Percentiles rank a stretch among this genome's conserved stretches.
phyloP scores from a whole-genome alignment of 2,888 invertebrate genomes.

The Psylliodes chrysocephalus region DNA sequence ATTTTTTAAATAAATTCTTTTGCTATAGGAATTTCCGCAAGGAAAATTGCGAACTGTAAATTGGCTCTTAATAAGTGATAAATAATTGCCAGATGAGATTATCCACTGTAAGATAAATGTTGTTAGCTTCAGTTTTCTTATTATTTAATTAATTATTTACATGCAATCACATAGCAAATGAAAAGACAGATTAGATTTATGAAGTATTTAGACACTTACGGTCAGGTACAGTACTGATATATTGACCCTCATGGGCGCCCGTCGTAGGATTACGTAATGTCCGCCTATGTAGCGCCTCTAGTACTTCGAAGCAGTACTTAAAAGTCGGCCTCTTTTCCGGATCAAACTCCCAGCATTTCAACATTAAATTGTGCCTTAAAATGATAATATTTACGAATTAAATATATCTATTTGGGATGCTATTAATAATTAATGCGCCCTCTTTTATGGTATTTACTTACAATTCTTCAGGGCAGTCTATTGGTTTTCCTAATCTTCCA shows the following conservation, averaged over 20 bases:
- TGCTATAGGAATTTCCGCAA: no score
- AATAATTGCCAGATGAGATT: no score
- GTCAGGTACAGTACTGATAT: conserved; percentile 63
- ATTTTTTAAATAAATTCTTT: no score
- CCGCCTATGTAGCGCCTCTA: conserved; percentile 63
- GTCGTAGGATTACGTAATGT: conserved; percentile 60
- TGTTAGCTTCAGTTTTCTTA: no score
- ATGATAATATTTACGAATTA: no score
- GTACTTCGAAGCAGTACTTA: conserved; percentile 77
- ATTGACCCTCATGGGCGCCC: conserved; percentile 64
- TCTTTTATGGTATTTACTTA: conserved; percentile 68
- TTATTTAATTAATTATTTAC: not conserved
- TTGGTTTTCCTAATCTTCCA: conserved; percentile 83
- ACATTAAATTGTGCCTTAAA: conserved; percentile 88
- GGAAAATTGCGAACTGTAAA: no score
- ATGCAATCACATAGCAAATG: not conserved
- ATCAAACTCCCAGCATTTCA: conserved; percentile 87
- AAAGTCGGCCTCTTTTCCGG: conserved; percentile 90
- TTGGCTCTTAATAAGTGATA: no score
- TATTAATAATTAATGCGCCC: no score
- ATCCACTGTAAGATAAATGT: no score
- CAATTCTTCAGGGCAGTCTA: conserved; percentile 85
- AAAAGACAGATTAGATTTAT: not conserved
- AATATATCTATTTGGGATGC: no score
- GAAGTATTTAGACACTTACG: conserved; percentile 55